phyloP scores from a whole-genome alignment of 2,797 vertebrate genomes.

The Thamnophis elegans region DNA sequence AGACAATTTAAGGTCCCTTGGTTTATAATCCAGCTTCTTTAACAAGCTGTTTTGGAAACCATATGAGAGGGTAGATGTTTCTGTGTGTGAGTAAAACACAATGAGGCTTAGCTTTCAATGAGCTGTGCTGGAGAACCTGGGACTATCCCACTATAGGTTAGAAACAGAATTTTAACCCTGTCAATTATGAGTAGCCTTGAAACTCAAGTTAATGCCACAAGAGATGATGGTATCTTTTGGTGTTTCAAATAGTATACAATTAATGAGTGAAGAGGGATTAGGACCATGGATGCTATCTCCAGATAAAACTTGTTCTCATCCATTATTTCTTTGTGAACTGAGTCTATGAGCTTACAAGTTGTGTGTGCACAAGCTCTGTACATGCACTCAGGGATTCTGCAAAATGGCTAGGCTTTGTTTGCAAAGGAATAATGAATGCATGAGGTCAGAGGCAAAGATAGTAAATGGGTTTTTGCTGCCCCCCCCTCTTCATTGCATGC shows the following conservation, averaged over 20 bases:
- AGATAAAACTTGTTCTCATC: not conserved
- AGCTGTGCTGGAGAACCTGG: not conserved
- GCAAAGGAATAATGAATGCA: not conserved
- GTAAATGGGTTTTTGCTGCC: not conserved
- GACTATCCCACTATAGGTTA: not conserved
- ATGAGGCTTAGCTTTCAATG: not conserved
- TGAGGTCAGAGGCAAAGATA: not conserved
- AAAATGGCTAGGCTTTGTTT: not conserved
- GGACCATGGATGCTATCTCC: not conserved
- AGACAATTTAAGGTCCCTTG: not conserved
- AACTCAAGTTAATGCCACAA: not conserved
- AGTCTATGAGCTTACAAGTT: not conserved
- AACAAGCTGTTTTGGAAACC: not conserved
- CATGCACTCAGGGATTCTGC: not conserved
- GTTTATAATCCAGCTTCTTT: not conserved
- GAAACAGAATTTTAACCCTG: not conserved
- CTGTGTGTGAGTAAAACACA: not conserved
- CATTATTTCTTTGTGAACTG: not conserved
- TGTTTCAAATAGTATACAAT: not conserved
- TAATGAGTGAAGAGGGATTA: not conserved
- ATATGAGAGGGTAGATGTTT: not conserved
- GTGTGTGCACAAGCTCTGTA: not conserved
- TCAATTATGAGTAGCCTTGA: not conserved
- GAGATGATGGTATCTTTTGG: not conserved
- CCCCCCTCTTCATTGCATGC: not conserved